A percentile compares a stretch with the other conserved stretches of the same genome.
These are phyloP conservation scores for Ormyrus nitidulus DNA, from an alignment of 2,888 invertebrate genomes.

Conservation along the genomic window DNA sequence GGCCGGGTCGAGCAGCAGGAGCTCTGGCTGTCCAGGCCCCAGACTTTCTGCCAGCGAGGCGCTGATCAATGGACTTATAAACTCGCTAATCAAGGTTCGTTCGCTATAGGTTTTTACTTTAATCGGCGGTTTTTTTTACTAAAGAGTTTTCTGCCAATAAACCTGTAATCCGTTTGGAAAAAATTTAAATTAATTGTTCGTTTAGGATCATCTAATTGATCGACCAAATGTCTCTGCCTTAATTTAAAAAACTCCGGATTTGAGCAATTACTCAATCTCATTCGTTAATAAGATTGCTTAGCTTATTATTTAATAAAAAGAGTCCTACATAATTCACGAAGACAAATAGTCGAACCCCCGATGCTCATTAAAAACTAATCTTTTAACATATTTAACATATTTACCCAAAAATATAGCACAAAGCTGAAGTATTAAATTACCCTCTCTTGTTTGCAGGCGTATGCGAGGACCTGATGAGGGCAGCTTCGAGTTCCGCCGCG, in stretches of 20 bases:
- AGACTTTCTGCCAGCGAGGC: slow-evolving; percentile 68
- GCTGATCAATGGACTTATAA: slow-evolving; percentile 68
- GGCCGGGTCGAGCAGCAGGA: slow-evolving; percentile 67
- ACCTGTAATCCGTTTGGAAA: neutral
- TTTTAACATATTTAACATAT: no score
- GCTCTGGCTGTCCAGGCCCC: slow-evolving; percentile 68
- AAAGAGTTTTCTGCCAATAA: neutral
- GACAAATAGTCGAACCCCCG: no score
- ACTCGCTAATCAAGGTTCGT: slow-evolving; percentile 69
- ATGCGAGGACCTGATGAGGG: slow-evolving; percentile 71
- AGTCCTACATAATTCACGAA: no score
- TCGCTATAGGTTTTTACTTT: no score
- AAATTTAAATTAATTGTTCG: neutral
- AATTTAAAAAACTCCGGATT: neutral
- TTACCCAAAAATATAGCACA: no score
- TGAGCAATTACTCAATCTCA: no score
- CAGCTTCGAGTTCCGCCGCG: slow-evolving; percentile 70
- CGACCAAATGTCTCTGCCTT: neutral
- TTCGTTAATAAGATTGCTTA: no score
- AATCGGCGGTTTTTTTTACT: neutral
- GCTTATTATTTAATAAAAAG: no score
- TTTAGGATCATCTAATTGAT: neutral
- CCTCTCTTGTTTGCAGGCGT: slow-evolving; percentile 66
- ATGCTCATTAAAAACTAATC: no score
- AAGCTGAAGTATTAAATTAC: neutral